Base-by-base conservation (phyloP, 2,888 invertebrate species). In the Drosophila stalkeri region DNA sequence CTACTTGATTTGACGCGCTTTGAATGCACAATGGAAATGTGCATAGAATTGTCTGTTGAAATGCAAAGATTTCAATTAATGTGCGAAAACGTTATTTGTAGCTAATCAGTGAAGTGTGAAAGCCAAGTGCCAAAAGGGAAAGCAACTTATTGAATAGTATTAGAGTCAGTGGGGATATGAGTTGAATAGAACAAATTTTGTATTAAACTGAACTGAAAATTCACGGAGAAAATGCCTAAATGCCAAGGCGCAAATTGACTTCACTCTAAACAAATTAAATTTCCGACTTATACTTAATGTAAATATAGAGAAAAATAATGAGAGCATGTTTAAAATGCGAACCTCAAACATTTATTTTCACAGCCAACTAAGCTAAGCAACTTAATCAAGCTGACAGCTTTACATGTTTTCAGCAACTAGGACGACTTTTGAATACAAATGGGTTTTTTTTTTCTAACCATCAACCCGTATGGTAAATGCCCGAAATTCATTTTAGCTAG, bases 21-120 rank as follows among this genome's bases (percentile, higher is more conserved):
- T 64, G 55, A 75, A 59, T 75, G 75, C 71, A 67, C 66, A 79
- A 66, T 67, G 27, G 14, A 64, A 61, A 51, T 41, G 47, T 20
- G 39, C 39, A 41, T 41, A 14, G 49, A 49, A 60, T 20, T 33
- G 39, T 47, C 46, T 59, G 59, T 52, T 61, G 27, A 49, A 65
- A 46, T 47, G 60, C 43, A 60, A 64, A 47, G 9, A 47, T 44
- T 79, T 60, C 56, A 56, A 44, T 65, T 60, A 46, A n/a, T 37
- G 8, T 37, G n/a, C n/a, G 5, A 46, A 59, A 65, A 49, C 31
- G 33, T 23, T 35, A 55, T 49, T 64, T 18, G n/a, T 0, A 27
- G 16, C 12, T 59, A 59, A 43, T 18, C 44, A 39, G 23, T 37
- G 23, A 64, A 43, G 35, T 37, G 46, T 33, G 6, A 54, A 57